Conservation (phyloP, 2,888 invertebrate genomes). For the Tinea trinotella region DNA sequence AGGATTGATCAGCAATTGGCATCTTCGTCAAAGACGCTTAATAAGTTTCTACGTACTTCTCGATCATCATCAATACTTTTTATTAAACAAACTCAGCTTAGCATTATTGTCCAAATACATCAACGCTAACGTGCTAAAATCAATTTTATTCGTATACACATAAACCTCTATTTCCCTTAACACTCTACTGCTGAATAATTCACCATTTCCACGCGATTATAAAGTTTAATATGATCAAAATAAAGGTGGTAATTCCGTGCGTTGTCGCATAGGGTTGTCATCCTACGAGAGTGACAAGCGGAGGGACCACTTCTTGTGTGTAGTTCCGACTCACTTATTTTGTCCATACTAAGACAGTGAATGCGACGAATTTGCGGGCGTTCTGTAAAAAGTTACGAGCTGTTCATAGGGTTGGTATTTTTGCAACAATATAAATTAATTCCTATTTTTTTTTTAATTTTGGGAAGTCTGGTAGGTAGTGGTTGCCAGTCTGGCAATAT, state of each 20-base stretch:
- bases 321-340: slow-evolving; percentile 60
- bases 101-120: slow-evolving; percentile 17
- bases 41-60: slow-evolving; percentile 59
- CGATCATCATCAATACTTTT: slow-evolving; percentile 50
- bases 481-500: too few relatives aligned
- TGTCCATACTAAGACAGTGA: slow-evolving; percentile 62
- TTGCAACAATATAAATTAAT: not conserved
- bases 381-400: slow-evolving; percentile 42
- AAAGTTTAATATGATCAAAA: too few relatives aligned
- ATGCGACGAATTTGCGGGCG: slow-evolving; percentile 53
- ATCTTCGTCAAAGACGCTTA: slow-evolving; percentile 56
- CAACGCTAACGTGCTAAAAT: too few relatives aligned
- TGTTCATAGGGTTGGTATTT: slow-evolving; percentile 34
- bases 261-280: slow-evolving; percentile 14
- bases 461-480: too few relatives aligned
- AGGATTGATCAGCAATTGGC: slow-evolving; percentile 42
- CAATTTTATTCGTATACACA: too few relatives aligned
- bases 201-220: too few relatives aligned
- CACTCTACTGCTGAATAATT: too few relatives aligned
- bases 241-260: too few relatives aligned
- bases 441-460: too few relatives aligned
- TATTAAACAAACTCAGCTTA: slow-evolving; percentile 26
- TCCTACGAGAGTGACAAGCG: slow-evolving; percentile 30
- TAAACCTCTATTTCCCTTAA: too few relatives aligned
- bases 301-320: slow-evolving; percentile 46